A percentile compares a stretch with the other conserved stretches of the same genome.
These are phyloP conservation scores for Lasioglossum calceatum DNA, from an alignment of 2,888 invertebrate genomes.

Conservation along the genomic window DNA sequence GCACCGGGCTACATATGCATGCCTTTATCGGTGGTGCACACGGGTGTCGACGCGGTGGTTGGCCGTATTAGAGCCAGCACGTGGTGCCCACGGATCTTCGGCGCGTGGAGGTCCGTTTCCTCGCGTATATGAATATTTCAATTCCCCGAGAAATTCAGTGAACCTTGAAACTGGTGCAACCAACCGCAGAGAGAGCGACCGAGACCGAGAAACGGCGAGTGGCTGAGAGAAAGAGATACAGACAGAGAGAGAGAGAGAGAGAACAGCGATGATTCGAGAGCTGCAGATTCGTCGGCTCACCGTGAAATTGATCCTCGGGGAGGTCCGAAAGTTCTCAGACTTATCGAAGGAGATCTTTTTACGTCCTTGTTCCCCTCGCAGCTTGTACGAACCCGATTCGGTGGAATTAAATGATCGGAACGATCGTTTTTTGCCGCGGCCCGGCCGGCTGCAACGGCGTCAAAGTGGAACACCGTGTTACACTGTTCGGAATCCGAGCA, in stretches of 20 bases:
- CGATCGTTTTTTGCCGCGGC: constrained; percentile 16
- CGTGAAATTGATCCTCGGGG: constrained; percentile 71
- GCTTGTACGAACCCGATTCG: constrained; percentile 2
- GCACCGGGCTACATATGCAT: constrained; percentile 61
- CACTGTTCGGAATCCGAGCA: constrained; percentile 26
- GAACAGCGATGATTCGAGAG: constrained; percentile 32
- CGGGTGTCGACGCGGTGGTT: constrained; percentile 27
- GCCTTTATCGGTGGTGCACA: constrained; percentile 26
- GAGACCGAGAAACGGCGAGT: neutral
- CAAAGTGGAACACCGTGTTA: constrained; percentile 11
- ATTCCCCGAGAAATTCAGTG: constrained; percentile 77
- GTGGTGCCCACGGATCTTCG: constrained; percentile 46
- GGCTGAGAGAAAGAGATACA: constrained; percentile 8
- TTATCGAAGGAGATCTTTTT: constrained; percentile 27
- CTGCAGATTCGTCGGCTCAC: constrained; percentile 59
- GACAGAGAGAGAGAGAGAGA: neutral
- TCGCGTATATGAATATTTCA: constrained; percentile 80
- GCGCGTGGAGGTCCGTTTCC: constrained; percentile 44
- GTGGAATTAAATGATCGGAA: neutral
- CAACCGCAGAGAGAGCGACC: constrained; percentile 52
- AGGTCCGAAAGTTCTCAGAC: constrained; percentile 33
- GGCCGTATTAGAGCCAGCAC: constrained; percentile 36
- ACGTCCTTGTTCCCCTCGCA: neutral
- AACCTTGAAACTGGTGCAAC: constrained; percentile 74
- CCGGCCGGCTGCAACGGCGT: neutral